A percentile compares a stretch with the other conserved stretches of the same genome.
These are phyloP conservation scores for Brenthis ino DNA, from an alignment of 2,888 invertebrate species.

Conservation along the genomic window DNA sequence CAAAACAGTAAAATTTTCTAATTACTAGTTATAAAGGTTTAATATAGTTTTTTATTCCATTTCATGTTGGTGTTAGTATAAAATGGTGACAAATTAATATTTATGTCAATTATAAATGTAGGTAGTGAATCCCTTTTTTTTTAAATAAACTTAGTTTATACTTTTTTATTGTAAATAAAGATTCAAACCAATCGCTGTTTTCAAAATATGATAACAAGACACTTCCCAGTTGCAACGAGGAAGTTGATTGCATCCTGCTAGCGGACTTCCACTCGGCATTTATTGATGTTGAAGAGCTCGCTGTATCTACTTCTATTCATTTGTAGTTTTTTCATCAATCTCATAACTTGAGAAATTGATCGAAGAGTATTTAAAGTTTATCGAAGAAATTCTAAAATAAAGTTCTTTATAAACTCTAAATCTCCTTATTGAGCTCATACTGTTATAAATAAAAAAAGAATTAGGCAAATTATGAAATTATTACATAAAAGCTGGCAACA, in stretches of 20 bases:
- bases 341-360: too few species aligned
- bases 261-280: conserved; percentile 26
- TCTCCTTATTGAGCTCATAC: too few species aligned
- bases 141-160: not conserved
- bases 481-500: not conserved
- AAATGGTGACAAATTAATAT: conserved; percentile 36
- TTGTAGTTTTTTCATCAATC: not conserved
- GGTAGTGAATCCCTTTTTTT: too few species aligned
- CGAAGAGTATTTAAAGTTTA: too few species aligned
- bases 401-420: too few species aligned
- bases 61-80: conserved; percentile 19
- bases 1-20: not conserved
- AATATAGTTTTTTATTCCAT: conserved; percentile 29
- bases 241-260: conserved; percentile 32
- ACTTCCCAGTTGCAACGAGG: conserved; percentile 21
- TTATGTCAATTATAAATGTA: not conserved
- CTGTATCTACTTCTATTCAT: conserved; percentile 9
- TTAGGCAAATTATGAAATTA: not conserved
- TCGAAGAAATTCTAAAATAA: too few species aligned
- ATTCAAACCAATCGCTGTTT: conserved; percentile 16
- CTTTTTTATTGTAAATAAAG: conserved; percentile 1
- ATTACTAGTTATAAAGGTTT: conserved; percentile 1
- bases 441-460: too few species aligned
- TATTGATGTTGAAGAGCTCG: conserved; percentile 16
- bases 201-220: conserved; percentile 15